Base-by-base conservation (phyloP, 2,888 invertebrate species). In the Hermaeophaga mercurialis region DNA sequence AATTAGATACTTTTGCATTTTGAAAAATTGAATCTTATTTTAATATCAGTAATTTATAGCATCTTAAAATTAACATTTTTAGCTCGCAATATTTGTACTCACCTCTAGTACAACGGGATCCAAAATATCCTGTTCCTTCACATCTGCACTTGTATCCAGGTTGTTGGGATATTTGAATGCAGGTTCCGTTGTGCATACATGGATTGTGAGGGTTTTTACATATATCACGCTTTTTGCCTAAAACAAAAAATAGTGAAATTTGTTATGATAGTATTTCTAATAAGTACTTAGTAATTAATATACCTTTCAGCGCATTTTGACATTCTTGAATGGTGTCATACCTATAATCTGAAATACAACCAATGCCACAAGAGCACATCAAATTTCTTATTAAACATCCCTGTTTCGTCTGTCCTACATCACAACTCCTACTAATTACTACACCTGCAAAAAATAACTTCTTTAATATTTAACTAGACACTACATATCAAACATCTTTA, bases 121-220 rank as follows among this genome's bases (percentile, higher is more conserved):
- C 90, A 69, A 86, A 87, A 73, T 78, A 89, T 39, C 89, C 89
- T n/a, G 88, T 87, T 49, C 88, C 87, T 66, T 86, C 87, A 70
- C 89, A 89, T 65, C 85, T 80, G 71, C 89, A 89, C 66, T 81
- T 80, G 73, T 79, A 89, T 7, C 87, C 86, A 0, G 86, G 85
- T 2, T 83, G 82, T 60, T 83, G 83, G 0, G 81, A 79, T 9
- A 85, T 86, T 75, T 89, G 88, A 39, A 83, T 83, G 74, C 90
- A 91, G 11, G 81, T 83, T 4, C 83, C 82, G 3, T 85, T 85
- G 58, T 86, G 81, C 58, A 81, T 65, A 70, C 91, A 90, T 0
- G 89, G 89, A 36, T 69, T 68, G 64, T 78, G 78, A 24, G 43
- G 39, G 24, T 80, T 79, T 56, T 78, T 81, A 74, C 91, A 91